Percentiles rank a stretch among this genome's conserved stretches.
These are phyloP conservation scores for Indicator maculatus DNA, from an alignment of 2,113 vertebrate species.

Conservation along the genomic window DNA sequence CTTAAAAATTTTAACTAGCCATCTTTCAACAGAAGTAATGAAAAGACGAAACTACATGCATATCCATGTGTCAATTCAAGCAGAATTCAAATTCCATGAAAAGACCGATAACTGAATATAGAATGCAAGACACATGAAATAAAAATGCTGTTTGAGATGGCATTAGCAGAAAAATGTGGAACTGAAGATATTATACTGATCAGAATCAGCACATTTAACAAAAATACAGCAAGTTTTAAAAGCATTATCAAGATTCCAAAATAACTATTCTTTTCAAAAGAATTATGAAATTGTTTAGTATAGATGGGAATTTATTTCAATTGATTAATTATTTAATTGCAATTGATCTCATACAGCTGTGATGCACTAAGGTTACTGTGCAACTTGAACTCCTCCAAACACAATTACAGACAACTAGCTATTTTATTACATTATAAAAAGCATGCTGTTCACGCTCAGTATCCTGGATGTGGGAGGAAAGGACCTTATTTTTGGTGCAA, in stretches of 20 bases:
- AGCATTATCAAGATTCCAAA: conserved; percentile 7
- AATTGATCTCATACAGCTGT: conserved; percentile 33
- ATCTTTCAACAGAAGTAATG: not conserved
- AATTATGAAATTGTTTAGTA: not conserved
- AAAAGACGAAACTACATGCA: not conserved
- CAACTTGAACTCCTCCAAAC: conserved; percentile 16
- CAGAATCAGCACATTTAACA: conserved; percentile 7
- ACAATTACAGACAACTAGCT: not conserved
- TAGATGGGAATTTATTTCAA: not conserved
- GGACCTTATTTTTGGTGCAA: not conserved
- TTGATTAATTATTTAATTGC: not conserved
- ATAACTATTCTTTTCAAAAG: conserved; percentile 12
- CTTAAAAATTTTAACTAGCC: not conserved
- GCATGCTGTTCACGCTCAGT: not conserved
- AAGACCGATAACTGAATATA: not conserved
- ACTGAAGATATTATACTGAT: not conserved
- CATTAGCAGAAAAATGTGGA: not conserved
- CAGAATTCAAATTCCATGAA: conserved; percentile 3
- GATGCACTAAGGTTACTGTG: not conserved
- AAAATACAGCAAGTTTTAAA: conserved; percentile 30
- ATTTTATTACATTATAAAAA: conserved; percentile 18
- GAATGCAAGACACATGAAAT: not conserved
- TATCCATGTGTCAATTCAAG: not conserved
- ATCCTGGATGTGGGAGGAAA: not conserved
- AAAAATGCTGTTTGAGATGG: not conserved